These are phyloP conservation scores for Vannuccia rotundouncinata DNA, from an alignment of 2,888 invertebrate species.

Conservation along the genomic window DNA sequence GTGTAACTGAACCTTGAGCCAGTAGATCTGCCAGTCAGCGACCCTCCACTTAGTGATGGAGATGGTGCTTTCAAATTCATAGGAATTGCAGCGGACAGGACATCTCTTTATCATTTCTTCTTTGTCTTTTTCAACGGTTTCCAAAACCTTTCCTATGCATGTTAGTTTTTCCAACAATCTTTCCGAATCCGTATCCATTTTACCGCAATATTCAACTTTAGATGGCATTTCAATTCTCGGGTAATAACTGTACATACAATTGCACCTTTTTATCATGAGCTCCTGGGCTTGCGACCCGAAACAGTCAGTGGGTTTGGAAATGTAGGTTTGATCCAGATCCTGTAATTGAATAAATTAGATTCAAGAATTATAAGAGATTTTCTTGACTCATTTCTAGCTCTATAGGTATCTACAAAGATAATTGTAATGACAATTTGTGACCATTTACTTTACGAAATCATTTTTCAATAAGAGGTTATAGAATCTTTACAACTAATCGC, in stretches of 20 bases:
- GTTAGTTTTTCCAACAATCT: background rate
- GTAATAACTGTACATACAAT: conserved; percentile 27
- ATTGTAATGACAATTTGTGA: no score
- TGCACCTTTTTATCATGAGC: conserved; percentile 35
- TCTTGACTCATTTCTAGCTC: no score
- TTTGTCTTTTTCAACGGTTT: background rate
- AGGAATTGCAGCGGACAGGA: conserved; percentile 25
- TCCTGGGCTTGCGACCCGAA: background rate
- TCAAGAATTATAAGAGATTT: no score
- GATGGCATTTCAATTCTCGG: conserved; percentile 29
- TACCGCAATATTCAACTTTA: conserved; percentile 34
- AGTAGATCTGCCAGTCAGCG: conserved; percentile 37
- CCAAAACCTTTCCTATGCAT: background rate
- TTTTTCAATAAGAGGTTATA: no score
- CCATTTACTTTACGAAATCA: no score
- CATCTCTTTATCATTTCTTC: conserved; percentile 18
- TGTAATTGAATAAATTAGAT: no score
- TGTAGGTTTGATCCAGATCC: conserved; percentile 31
- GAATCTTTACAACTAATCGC: no score
- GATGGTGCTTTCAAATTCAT: conserved; percentile 27
- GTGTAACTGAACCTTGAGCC: conserved; percentile 25
- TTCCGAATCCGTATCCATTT: background rate
- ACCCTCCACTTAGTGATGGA: conserved; percentile 38
- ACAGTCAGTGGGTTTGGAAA: conserved; percentile 22
- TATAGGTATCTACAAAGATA: no score